A percentile compares a stretch with the other conserved stretches of the same genome.
Conservation (phyloP, 2,113 vertebrate species). For the Motacilla alba region DNA sequence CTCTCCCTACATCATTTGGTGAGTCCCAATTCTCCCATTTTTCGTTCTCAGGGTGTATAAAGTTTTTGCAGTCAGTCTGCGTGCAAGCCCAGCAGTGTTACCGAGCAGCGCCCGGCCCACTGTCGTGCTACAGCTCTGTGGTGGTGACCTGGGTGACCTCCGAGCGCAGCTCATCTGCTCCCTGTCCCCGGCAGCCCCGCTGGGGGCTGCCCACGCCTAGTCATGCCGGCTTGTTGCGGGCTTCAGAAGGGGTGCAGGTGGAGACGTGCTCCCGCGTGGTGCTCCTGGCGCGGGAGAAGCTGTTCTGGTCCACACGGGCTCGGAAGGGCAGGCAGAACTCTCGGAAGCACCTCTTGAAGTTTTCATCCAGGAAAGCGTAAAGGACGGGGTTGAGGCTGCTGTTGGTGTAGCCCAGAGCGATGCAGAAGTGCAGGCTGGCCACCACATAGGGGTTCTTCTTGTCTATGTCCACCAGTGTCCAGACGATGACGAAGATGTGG, state of each 20-base stretch:
- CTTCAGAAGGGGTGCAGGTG: constrained; percentile 75
- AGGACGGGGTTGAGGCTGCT: constrained; percentile 97
- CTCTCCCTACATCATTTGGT: background rate
- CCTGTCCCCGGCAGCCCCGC: constrained; percentile 38
- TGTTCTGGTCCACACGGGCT: constrained; percentile 72
- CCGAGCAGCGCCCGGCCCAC: rapidly evolving
- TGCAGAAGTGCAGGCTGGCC: constrained; percentile 93
- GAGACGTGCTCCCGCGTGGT: constrained; percentile 77
- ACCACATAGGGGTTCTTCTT: constrained; percentile 84
- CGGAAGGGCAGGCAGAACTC: constrained; percentile 89
- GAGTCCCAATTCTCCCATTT: background rate
- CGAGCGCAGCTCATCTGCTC: constrained; percentile 69
- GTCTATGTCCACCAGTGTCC: constrained; percentile 86
- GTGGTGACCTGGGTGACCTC: constrained; percentile 84
- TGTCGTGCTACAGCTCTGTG: constrained; percentile 61
- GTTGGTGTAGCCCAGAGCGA: constrained; percentile 94
- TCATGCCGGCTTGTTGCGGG: constrained; percentile 79
- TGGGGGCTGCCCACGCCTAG: constrained; percentile 68
- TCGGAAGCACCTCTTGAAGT: constrained; percentile 95
- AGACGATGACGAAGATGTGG: constrained; percentile 96
- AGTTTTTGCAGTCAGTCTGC: background rate
- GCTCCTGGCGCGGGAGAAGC: constrained; percentile 81
- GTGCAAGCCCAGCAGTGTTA: background rate
- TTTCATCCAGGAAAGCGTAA: constrained; percentile 95
- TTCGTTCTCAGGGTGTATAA: background rate